Evolutionary conservation across 2,113 vertebrate species (phyloP).

Genomic region (Eulacestoma nigropectus): DNA sequence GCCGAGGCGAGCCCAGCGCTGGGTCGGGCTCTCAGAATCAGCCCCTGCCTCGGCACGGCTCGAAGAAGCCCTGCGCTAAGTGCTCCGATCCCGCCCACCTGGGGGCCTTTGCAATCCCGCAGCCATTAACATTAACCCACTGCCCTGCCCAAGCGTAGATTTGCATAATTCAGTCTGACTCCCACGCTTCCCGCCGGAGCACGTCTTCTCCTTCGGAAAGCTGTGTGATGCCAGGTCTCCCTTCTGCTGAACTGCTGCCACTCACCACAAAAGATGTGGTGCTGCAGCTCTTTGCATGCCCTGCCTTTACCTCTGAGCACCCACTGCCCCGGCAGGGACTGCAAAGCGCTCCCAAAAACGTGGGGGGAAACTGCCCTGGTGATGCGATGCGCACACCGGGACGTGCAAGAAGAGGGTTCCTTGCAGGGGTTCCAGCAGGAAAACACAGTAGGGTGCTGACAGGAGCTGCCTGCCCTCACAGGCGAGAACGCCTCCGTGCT

Average conservation of each 20-base stretch:
- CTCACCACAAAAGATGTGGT: neutral
- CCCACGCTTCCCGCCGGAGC: neutral
- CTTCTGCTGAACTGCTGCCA: neutral
- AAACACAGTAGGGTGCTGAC: rapidly evolving
- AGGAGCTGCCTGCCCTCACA: neutral
- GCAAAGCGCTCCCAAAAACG: neutral
- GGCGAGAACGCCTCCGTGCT: rapidly evolving
- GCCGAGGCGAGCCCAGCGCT: rapidly evolving
- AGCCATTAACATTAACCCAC: slow-evolving; percentile 5
- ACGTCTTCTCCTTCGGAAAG: neutral
- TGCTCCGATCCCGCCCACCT: neutral
- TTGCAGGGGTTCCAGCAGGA: neutral
- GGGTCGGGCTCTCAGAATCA: neutral
- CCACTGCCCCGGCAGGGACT: neutral
- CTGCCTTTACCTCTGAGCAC: neutral
- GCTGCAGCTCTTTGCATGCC: neutral
- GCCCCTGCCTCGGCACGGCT: rapidly evolving
- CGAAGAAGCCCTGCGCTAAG: neutral
- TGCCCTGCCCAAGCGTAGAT: neutral
- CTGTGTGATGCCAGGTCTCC: neutral
- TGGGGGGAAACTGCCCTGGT: neutral
- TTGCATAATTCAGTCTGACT: neutral
- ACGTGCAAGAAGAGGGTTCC: neutral
- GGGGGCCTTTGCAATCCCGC: neutral
- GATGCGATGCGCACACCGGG: rapidly evolving